phyloP scores from a whole-genome alignment of 2,797 vertebrate genomes.

The Ciconia nigra region DNA sequence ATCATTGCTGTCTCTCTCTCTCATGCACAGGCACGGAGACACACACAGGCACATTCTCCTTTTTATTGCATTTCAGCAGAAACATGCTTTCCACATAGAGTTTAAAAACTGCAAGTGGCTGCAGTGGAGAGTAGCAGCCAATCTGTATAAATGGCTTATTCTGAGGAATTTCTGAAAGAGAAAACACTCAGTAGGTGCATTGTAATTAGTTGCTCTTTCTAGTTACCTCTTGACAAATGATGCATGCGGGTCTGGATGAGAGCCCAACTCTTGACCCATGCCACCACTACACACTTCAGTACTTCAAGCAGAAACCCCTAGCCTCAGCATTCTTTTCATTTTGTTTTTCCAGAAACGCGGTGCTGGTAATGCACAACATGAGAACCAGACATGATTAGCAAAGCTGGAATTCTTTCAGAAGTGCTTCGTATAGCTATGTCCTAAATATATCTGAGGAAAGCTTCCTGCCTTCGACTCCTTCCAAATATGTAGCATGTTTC shows the following conservation, averaged over 20 bases:
- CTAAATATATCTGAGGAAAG: conserved; percentile 5
- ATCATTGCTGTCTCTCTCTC: not conserved
- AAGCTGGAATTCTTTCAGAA: conserved; percentile 36
- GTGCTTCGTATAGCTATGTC: not conserved
- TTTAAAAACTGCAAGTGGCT: conserved; percentile 44
- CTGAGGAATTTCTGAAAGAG: conserved; percentile 20
- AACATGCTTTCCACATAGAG: not conserved
- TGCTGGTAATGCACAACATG: not conserved
- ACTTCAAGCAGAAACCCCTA: conserved; percentile 47
- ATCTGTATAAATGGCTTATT: not conserved
- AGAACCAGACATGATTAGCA: conserved; percentile 25
- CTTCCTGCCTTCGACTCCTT: not conserved
- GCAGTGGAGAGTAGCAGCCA: not conserved
- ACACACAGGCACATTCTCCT: not conserved
- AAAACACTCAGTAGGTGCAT: conserved; percentile 20
- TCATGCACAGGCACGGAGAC: not conserved
- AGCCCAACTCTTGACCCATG: conserved; percentile 65
- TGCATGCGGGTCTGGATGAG: conserved; percentile 25
- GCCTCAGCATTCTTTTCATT: conserved; percentile 36
- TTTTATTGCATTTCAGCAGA: conserved; percentile 1
- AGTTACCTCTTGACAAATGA: conserved; percentile 64
- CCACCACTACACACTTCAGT: conserved; percentile 29
- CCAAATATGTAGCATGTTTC: conserved; percentile 9
- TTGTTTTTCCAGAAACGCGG: not conserved
- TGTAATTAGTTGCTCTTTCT: conserved; percentile 60